phyloP scores from a whole-genome alignment of 2,797 vertebrate species.

The Pangasius djambal region DNA sequence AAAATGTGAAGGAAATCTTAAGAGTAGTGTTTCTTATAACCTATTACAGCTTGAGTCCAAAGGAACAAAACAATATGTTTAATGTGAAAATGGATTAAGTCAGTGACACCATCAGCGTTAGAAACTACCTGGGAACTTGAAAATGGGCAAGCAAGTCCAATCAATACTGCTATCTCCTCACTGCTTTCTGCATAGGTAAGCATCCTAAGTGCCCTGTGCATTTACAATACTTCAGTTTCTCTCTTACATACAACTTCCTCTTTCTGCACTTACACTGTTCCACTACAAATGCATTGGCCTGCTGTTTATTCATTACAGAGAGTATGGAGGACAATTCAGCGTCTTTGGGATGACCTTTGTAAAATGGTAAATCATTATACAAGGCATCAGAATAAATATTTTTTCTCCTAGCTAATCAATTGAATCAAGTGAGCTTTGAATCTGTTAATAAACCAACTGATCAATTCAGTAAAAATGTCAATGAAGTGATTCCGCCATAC shows the following conservation, averaged over 20 bases:
- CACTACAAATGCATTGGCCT: constrained; percentile 7
- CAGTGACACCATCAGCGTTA: constrained; percentile 6
- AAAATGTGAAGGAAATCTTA: not conserved
- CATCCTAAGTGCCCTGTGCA: not conserved
- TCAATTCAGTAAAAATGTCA: constrained; percentile 1
- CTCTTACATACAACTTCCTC: not conserved
- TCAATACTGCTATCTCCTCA: constrained; percentile 16
- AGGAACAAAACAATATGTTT: not conserved
- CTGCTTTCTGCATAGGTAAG: constrained; percentile 17
- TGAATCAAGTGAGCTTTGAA: not conserved
- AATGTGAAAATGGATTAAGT: not conserved
- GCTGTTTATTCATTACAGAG: constrained; percentile 6
- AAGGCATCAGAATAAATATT: constrained; percentile 4
- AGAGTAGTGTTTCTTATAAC: not conserved
- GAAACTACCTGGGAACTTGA: not conserved
- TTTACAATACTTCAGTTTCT: not conserved
- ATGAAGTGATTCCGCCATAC: not conserved
- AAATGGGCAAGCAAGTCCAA: not conserved
- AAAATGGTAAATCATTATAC: not conserved
- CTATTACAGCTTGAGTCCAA: not conserved
- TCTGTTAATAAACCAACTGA: not conserved
- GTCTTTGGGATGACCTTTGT: not conserved
- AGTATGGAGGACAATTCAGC: not conserved
- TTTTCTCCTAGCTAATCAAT: not conserved
- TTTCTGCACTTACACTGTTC: not conserved